Percentiles rank a stretch among this genome's conserved stretches.
Conservation (phyloP, 2,888 invertebrate genomes). For the Pardosa pseudoannulata region DNA sequence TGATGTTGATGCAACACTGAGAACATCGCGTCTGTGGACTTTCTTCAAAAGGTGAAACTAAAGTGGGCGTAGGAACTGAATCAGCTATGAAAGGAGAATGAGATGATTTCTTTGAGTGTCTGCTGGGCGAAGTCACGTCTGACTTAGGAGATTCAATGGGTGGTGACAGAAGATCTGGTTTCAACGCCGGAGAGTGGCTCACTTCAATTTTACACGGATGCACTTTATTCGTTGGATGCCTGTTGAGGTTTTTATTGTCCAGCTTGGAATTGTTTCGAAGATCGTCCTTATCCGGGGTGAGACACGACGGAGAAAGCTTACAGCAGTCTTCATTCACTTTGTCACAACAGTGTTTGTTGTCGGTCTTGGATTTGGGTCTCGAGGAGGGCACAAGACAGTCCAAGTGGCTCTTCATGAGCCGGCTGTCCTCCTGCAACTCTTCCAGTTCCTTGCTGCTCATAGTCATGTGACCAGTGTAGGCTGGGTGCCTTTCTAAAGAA, state of each 20-base stretch:
- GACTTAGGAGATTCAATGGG: constrained; percentile 57
- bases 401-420: constrained; percentile 47
- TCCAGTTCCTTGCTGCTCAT: constrained; percentile 64
- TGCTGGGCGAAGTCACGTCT: constrained; percentile 45
- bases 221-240: constrained; percentile 42
- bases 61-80: not conserved
- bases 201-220: constrained; percentile 70
- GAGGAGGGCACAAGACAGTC: constrained; percentile 64
- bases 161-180: constrained; percentile 57
- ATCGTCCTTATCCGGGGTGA: constrained; percentile 30
- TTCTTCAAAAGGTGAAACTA: not conserved
- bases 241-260: constrained; percentile 21
- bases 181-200: constrained; percentile 53
- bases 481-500: constrained; percentile 78
- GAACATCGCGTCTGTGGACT: constrained; percentile 42
- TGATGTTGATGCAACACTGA: constrained; percentile 53
- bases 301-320: constrained; percentile 20
- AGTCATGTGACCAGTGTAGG: constrained; percentile 62
- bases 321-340: constrained; percentile 40
- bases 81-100: constrained; percentile 28
- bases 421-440: constrained; percentile 43
- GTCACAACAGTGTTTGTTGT: constrained; percentile 50
- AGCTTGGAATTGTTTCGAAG: constrained; percentile 19
- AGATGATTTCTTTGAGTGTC: constrained; percentile 29
- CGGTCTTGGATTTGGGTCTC: constrained; percentile 43